Evolutionary conservation across 2,888 invertebrate species (phyloP).

Genomic region (Caenorhabditis sulstoni): DNA sequence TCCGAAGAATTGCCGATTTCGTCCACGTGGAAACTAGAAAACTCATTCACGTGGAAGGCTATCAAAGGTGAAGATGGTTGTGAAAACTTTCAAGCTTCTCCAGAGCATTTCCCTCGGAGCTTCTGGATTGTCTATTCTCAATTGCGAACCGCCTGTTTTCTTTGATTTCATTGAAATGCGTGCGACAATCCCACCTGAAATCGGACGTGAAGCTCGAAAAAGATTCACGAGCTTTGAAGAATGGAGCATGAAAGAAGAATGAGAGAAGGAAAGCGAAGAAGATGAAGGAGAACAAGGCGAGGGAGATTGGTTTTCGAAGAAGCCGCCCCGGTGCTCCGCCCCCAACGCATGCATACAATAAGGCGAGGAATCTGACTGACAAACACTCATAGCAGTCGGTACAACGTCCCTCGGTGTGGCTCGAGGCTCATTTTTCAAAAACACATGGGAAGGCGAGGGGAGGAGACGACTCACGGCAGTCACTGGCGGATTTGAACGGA

Average conservation of each 20-base stretch:
- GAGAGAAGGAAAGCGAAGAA: background rate
- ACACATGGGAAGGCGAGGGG: constrained; percentile 5
- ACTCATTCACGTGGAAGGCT: too few species aligned
- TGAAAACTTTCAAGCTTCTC: too few species aligned
- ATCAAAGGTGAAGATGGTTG: too few species aligned
- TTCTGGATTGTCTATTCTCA: too few species aligned
- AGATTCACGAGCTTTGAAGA: background rate
- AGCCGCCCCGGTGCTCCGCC: constrained; percentile 23
- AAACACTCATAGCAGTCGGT: constrained; percentile 15
- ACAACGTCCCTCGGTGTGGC: constrained; percentile 14
- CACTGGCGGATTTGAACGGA: constrained; percentile 71
- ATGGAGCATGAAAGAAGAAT: background rate
- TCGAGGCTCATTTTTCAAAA: constrained; percentile 48
- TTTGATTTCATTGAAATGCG: too few species aligned
- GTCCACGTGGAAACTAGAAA: too few species aligned
- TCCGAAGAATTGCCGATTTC: too few species aligned
- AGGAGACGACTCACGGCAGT: constrained; percentile 47
- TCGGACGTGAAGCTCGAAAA: too few species aligned
- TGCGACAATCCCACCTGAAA: background rate
- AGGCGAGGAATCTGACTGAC: constrained; percentile 18
- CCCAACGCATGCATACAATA: constrained; percentile 32
- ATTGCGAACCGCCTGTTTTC: too few species aligned
- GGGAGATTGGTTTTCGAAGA: constrained; percentile 37
- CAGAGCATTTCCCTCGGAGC: too few species aligned
- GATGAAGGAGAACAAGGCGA: background rate